These are phyloP conservation scores for Eudasyphora cyanicolor DNA, from an alignment of 2,888 invertebrate genomes.

Conservation along the genomic window DNA sequence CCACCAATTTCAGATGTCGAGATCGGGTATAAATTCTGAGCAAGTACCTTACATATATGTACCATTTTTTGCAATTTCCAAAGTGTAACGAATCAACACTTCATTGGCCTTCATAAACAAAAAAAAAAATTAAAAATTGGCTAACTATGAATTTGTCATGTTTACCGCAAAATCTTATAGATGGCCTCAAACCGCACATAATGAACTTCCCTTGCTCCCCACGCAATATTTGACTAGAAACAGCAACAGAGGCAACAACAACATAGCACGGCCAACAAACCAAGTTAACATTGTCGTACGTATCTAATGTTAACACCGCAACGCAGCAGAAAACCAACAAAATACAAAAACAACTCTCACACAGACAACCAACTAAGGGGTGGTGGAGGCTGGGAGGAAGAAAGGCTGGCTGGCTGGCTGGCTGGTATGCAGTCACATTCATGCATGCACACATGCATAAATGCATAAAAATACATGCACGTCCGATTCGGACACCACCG, in stretches of 20 bases:
- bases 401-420: no score
- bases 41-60: no score
- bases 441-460: no score
- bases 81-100: no score
- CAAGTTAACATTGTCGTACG: constrained; percentile 55
- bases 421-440: no score
- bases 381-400: no score
- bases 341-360: background rate
- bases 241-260: background rate
- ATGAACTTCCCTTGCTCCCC: background rate
- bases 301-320: constrained; percentile 50
- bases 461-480: constrained; percentile 15
- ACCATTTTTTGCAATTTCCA: no score
- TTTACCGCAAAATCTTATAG: background rate
- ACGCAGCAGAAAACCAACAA: constrained; percentile 17
- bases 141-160: background rate
- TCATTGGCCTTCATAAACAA: no score
- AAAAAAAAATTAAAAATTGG: no score
- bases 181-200: background rate
- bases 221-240: background rate
- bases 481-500: constrained; percentile 18
- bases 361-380: no score
- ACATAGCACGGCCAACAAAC: constrained; percentile 2
- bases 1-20: no score
- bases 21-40: no score